A percentile compares a stretch with the other conserved stretches of the same genome.
phyloP scores from a whole-genome alignment of 2,113 vertebrate species.

The Actinemys pallida region DNA sequence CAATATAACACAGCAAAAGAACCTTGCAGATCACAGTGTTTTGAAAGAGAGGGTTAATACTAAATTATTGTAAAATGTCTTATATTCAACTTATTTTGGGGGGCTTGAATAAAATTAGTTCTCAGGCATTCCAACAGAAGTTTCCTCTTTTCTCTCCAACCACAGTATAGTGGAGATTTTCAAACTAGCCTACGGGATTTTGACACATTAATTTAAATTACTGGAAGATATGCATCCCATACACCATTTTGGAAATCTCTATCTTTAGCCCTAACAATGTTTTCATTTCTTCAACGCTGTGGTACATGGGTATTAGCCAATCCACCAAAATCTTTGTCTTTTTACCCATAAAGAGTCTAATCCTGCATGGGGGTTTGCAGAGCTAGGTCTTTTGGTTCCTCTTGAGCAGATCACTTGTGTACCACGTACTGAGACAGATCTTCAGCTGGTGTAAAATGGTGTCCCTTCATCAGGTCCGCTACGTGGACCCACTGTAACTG shows the following conservation, averaged over 20 bases:
- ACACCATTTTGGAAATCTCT: too few species aligned
- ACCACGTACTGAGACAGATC: neutral
- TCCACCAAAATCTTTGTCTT: rapidly evolving
- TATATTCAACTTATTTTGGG: neutral
- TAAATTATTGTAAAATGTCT: conserved; percentile 48
- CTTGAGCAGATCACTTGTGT: neutral
- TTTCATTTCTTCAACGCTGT: neutral
- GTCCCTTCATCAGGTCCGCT: too few species aligned
- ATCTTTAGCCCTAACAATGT: neutral
- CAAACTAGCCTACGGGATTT: too few species aligned
- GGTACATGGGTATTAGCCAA: rapidly evolving
- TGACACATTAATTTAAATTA: neutral
- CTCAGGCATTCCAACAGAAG: neutral
- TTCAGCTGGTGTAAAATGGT: neutral
- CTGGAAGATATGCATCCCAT: neutral
- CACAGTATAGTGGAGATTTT: neutral
- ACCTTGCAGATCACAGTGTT: conserved; percentile 30
- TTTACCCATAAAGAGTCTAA: neutral
- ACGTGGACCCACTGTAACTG: rapidly evolving
- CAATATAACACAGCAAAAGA: conserved; percentile 31
- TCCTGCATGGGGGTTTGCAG: neutral
- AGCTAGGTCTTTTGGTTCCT: neutral
- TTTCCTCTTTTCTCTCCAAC: neutral
- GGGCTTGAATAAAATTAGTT: neutral
- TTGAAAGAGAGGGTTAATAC: conserved; percentile 40